Evolutionary conservation across 1,140 invertebrate genomes (phyloP).

Genomic region (Zelostemma sp.): DNA sequence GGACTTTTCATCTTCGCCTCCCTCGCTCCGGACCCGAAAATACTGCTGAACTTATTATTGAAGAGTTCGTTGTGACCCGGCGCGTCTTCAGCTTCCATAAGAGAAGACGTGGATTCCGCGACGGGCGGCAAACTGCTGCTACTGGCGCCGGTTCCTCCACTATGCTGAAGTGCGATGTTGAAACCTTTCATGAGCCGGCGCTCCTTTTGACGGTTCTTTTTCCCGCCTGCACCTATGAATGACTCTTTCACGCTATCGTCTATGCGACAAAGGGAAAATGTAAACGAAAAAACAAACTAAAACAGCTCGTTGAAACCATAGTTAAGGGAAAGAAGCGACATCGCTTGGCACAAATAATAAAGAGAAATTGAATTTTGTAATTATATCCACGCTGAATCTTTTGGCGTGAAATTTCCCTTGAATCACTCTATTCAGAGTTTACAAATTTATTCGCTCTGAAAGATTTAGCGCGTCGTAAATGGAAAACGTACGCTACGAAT

Average conservation of each 20-base stretch:
- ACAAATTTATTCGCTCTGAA: too few species aligned
- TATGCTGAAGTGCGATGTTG: slow-evolving; percentile 82
- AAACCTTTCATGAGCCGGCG: slow-evolving; percentile 94
- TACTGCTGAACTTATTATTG: slow-evolving; percentile 65
- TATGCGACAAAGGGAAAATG: slow-evolving; percentile 48
- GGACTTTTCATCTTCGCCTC: slow-evolving; percentile 69
- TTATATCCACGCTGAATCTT: too few species aligned
- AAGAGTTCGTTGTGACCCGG: slow-evolving; percentile 66
- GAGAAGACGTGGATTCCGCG: slow-evolving; percentile 80
- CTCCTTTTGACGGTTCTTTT: slow-evolving; percentile 94
- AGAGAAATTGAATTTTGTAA: too few species aligned
- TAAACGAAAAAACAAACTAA: slow-evolving; percentile 46
- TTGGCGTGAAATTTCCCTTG: too few species aligned
- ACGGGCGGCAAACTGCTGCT: slow-evolving; percentile 76
- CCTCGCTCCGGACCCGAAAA: slow-evolving; percentile 57
- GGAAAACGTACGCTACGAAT: too few species aligned
- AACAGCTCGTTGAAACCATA: slow-evolving; percentile 11
- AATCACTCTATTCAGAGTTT: too few species aligned
- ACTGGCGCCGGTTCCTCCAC: slow-evolving; percentile 48
- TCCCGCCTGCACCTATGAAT: slow-evolving; percentile 85
- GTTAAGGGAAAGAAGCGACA: too few species aligned
- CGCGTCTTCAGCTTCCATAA: slow-evolving; percentile 73
- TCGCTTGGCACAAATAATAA: too few species aligned
- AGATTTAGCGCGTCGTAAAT: too few species aligned
- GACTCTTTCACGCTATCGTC: slow-evolving; percentile 65